Base-by-base conservation (phyloP, 64 coral and sea anemone genomes). In the Trachythela sp. region DNA sequence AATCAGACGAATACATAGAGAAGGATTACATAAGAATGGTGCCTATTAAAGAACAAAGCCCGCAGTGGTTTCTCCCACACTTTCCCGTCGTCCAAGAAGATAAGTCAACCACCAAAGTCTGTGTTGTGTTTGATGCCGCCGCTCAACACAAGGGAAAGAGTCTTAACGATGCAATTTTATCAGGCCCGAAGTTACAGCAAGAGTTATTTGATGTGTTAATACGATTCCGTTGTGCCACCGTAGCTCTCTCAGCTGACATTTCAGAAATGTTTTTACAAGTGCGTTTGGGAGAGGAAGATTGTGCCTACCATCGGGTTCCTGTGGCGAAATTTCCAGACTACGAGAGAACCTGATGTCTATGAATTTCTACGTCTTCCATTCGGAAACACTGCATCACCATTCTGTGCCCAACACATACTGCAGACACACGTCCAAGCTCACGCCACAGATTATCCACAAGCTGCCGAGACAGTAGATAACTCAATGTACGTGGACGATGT, bases 211-310 rank as follows among this genome's bases (percentile, higher is more conserved):
- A 88, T 87, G 90, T 86, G 32, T 33, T 95, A 32, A 89, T 70
- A 34, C 52, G 54, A 70, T 95, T 89, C 38, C 84, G 54, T 54
- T 70, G 54, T 0, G 94, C 87, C 33, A 67, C 90, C 37, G 84
- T 92, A 24, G 90, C 87, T 18, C 70, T 94, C 15, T 86, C 90
- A 49, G 90, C 86, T 86, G 93, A 89, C 64, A 94, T 92, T 50
- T 94, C 83, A 2, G 89, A 94, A 48, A 94, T 94, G 92, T 84
- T 94, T 48, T 29, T 90, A 18, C 92, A 88, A 91, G 89, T 94
- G 15, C 48, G 51, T 39, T 40, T 94, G 38, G 85, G 40, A 52
- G 56, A 90, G 8, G 45, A 84, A 70, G 92, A 94, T 40, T 29
- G 86, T 35, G 30, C 51, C 7, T 94, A 40, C 48, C 92, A 88